Conservation (phyloP, 1,140 invertebrate genomes). For the Armadillidium nasatum region DNA sequence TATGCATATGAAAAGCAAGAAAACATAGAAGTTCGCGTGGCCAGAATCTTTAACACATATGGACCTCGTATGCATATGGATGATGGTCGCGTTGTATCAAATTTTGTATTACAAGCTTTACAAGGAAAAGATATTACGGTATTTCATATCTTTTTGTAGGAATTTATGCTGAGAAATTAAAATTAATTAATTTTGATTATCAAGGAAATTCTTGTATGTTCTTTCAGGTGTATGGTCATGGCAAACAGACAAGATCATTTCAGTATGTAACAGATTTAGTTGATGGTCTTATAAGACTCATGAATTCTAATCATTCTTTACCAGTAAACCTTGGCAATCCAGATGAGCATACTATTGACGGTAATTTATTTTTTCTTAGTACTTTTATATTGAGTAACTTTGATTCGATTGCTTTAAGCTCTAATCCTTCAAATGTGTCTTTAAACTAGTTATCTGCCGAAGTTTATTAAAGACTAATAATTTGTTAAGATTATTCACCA, state of each 20-base stretch:
- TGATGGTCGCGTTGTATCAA: constrained; percentile 96
- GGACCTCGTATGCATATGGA: constrained; percentile 99
- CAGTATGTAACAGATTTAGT: constrained; percentile 97
- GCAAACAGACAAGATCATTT: constrained; percentile 94
- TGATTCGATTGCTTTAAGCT: too few relatives aligned
- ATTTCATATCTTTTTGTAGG: constrained; percentile 46
- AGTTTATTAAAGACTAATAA: too few relatives aligned
- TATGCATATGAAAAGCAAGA: constrained; percentile 98
- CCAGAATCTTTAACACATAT: constrained; percentile 98
- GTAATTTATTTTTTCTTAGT: constrained; percentile 52
- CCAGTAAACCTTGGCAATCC: constrained; percentile 98
- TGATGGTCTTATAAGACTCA: constrained; percentile 85
- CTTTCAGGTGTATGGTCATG: constrained; percentile 83
- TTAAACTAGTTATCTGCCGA: too few relatives aligned
- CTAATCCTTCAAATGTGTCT: too few relatives aligned
- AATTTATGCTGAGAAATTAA: too few relatives aligned
- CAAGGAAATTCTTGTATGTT: neutral
- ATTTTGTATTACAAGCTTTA: constrained; percentile 95
- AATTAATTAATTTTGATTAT: neutral
- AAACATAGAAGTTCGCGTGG: constrained; percentile 87
- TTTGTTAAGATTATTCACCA: too few relatives aligned
- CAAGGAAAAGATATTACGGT: constrained; percentile 92
- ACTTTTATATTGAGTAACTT: too few relatives aligned
- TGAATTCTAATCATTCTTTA: constrained; percentile 88
- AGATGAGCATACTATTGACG: constrained; percentile 91